phyloP scores from a whole-genome alignment of 2,797 vertebrate genomes.

The Hydrolagus colliei region DNA sequence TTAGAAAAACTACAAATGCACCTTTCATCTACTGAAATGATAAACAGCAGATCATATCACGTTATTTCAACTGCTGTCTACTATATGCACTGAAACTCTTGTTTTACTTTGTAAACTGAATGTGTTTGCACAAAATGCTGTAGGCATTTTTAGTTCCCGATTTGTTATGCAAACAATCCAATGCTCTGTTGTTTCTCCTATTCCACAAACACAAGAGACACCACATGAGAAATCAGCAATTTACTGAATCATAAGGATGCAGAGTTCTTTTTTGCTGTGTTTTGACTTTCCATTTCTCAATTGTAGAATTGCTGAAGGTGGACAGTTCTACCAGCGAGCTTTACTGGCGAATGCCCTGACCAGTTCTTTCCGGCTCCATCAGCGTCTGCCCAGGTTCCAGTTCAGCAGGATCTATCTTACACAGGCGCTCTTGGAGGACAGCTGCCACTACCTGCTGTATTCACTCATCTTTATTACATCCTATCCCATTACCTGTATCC shows the following conservation, averaged over 20 bases:
- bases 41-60: too few relatives aligned
- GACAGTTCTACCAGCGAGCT: conserved; percentile 28
- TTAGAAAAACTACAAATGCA: not conserved
- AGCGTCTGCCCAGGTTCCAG: conserved; percentile 28
- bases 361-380: conserved; percentile 31
- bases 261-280: not conserved
- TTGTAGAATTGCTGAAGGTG: conserved; percentile 19
- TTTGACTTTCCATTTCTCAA: not conserved
- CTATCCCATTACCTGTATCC: conserved; percentile 33
- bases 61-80: too few relatives aligned
- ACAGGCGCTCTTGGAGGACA: conserved; percentile 32
- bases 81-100: too few relatives aligned
- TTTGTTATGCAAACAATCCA: too few relatives aligned
- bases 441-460: conserved; percentile 32
- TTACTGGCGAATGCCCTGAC: conserved; percentile 32
- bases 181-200: too few relatives aligned
- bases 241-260: too few relatives aligned
- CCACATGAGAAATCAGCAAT: too few relatives aligned
- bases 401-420: conserved; percentile 27
- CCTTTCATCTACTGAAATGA: not conserved
- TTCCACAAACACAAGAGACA: too few relatives aligned
- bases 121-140: too few relatives aligned
- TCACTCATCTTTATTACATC: conserved; percentile 34
- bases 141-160: too few relatives aligned
- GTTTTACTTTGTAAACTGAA: too few relatives aligned